Percentiles rank a stretch among this genome's conserved stretches.
Conservation (phyloP, 2,113 vertebrate genomes). For the Megaceryle maxima region DNA sequence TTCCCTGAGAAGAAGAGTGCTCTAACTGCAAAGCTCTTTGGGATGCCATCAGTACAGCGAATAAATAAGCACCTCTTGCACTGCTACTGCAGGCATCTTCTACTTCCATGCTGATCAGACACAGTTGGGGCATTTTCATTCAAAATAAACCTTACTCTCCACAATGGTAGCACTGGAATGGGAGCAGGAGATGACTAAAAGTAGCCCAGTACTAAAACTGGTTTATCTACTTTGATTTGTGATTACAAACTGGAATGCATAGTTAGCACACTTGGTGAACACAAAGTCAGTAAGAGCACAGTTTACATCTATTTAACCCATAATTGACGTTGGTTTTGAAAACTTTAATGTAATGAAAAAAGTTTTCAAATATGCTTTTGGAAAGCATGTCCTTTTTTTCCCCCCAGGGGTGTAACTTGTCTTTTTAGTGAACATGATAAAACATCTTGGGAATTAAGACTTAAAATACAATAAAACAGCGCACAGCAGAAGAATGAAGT, state of each 20-base stretch:
- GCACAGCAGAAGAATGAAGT: constrained; percentile 43
- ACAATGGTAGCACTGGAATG: not conserved
- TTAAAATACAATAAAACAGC: constrained; percentile 42
- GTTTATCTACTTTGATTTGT: not conserved
- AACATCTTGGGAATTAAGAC: not conserved
- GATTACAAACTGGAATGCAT: not conserved
- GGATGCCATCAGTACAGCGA: constrained; percentile 13
- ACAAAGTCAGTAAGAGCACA: not conserved
- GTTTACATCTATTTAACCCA: not conserved
- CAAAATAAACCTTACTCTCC: not conserved
- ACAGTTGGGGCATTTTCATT: not conserved
- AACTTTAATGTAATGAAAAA: not conserved
- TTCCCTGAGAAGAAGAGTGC: constrained; percentile 65
- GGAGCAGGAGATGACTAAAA: not conserved
- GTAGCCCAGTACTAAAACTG: not conserved
- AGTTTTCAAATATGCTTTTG: constrained; percentile 8
- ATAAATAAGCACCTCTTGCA: not conserved
- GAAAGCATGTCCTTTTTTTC: not conserved
- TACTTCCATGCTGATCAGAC: not conserved
- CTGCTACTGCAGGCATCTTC: not conserved
- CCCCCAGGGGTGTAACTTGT: not conserved
- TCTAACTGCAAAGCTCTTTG: constrained; percentile 39
- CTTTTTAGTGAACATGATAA: constrained; percentile 14
- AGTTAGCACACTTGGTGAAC: not conserved
- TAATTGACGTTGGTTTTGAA: not conserved